Evolutionary conservation across 2,797 vertebrate species (phyloP).

Genomic region (Anisognathus igniventris): DNA sequence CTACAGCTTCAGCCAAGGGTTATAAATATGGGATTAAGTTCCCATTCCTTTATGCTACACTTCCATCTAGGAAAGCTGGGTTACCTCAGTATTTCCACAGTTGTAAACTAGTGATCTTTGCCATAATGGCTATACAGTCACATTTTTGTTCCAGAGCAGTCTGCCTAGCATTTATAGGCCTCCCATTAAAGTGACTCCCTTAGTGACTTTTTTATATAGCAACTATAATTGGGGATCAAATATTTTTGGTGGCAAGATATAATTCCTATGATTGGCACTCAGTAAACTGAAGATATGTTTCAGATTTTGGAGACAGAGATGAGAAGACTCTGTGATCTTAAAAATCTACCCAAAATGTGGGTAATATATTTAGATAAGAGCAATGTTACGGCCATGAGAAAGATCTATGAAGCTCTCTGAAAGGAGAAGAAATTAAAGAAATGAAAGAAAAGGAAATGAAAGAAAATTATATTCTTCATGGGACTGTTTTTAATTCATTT

Average conservation of each 20-base stretch:
- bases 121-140: constrained; percentile 1
- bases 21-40: constrained; percentile 44
- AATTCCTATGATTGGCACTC: neutral
- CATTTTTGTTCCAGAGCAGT: neutral
- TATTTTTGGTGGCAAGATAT: neutral
- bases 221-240: neutral
- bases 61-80: constrained; percentile 38
- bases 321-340: neutral
- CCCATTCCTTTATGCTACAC: constrained; percentile 20
- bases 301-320: neutral
- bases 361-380: neutral
- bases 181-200: neutral
- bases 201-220: neutral
- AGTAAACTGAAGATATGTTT: neutral
- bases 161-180: neutral
- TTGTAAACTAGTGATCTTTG: neutral
- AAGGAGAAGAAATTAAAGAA: neutral
- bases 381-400: neutral
- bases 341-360: neutral
- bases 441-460: neutral
- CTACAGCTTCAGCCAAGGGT: constrained; percentile 29
- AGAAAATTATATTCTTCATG: neutral
- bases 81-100: constrained; percentile 54
- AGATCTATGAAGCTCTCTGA: neutral
- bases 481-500: neutral